Base-by-base conservation (phyloP, 1,140 invertebrate genomes). In the Saxidomus purpurata region DNA sequence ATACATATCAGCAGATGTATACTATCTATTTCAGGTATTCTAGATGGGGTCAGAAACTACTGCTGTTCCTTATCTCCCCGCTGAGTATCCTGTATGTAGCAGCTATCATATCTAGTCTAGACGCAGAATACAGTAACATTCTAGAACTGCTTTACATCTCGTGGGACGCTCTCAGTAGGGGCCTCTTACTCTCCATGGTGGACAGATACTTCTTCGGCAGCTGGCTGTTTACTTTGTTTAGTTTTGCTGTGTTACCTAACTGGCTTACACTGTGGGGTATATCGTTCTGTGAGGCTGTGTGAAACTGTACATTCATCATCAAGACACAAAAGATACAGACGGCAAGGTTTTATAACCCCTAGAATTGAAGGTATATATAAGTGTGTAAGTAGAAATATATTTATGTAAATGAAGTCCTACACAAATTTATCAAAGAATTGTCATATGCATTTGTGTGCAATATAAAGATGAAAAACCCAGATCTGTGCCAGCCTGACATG, bases 181-280 rank as follows among this genome's bases (percentile, higher is more conserved):
- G 97, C 15, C 96, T 98, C 19, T 97, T 98, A 92, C 98, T 97
- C 93, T 97, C 97, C 67, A 96, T 99, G 52, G 97, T 98, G 2
- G 98, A 99, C 95, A 97, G 97, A 38, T 97, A 98, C 96, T 96
- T 97, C 55, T 97, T 97, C 92, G 97, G 97, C 17, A 97, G 97
- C 93, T 97, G 97, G 97, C 95, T 97, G 31, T 97, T 96, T 92
- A 96, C 96, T 84, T 95, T 97, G 19, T 95, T 96, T n/a, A 95
- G 96, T 87, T 94, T 96, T 25, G 94, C 96, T 40, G 94, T 97
- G 76, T 93, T 97, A 80, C 97, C 97, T 19, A 96, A 96, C 81
- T 97, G 97, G 97, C 93, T 97, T 9, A 90, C 97, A 71, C 96
- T 97, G 88, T 97, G 97, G 97, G 94, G 91, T 80, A 92, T 95